These are phyloP conservation scores for Dryobotodes eremita DNA, from an alignment of 2,888 invertebrate genomes.

Conservation along the genomic window DNA sequence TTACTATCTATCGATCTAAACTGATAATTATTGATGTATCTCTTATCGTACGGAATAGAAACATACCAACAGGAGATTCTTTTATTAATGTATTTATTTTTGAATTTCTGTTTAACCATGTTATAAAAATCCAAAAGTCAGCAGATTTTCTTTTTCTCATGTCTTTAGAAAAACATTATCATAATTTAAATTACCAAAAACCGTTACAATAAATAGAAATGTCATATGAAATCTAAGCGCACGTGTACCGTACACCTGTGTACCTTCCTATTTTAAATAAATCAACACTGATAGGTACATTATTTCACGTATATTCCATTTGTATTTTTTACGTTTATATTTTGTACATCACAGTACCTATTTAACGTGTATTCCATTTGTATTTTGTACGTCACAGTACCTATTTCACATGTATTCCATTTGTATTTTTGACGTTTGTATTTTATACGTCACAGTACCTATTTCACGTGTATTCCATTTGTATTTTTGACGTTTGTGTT, in stretches of 20 bases:
- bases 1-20: constrained; percentile 65
- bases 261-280: background rate
- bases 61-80: background rate
- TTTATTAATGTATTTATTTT: background rate
- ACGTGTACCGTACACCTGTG: background rate
- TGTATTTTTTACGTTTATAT: constrained; percentile 1
- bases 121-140: background rate
- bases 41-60: constrained; percentile 27
- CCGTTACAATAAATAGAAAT: background rate
- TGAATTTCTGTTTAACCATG: background rate
- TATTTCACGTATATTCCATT: background rate
- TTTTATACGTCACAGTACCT: background rate
- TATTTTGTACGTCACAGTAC: too few species aligned
- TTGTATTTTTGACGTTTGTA: background rate
- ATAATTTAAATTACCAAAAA: background rate
- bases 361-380: too few species aligned
- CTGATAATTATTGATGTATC: constrained; percentile 61
- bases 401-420: background rate
- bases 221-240: background rate
- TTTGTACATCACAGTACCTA: background rate
- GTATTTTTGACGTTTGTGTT: too few species aligned
- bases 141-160: background rate
- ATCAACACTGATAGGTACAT: background rate
- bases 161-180: background rate
- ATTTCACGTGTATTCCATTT: too few species aligned